Conservation (phyloP, 2,113 vertebrate genomes). For the Gopherus flavomarginatus region DNA sequence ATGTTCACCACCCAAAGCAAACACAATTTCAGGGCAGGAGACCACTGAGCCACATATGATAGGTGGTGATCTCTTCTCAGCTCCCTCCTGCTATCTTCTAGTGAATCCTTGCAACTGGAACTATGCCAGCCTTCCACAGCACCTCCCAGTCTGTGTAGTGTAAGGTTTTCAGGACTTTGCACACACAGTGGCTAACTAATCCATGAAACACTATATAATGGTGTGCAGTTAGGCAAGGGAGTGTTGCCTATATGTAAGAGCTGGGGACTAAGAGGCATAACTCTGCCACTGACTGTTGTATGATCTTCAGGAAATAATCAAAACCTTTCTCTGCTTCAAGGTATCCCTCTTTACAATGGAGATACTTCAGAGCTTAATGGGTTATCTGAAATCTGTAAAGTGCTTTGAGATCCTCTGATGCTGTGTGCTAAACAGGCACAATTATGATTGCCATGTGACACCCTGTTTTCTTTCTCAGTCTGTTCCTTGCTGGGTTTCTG, state of each 20-base stretch:
- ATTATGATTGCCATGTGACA: not conserved
- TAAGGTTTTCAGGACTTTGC: not conserved
- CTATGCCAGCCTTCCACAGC: not conserved
- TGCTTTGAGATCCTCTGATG: not conserved
- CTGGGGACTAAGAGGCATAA: not conserved
- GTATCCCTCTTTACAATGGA: not conserved
- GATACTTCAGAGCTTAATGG: not conserved
- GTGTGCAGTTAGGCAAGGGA: not conserved
- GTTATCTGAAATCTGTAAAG: not conserved
- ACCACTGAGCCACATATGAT: accelerated
- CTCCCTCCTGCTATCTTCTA: conserved; percentile 71
- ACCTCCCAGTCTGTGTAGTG: not conserved
- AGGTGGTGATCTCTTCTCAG: not conserved
- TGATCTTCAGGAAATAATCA: not conserved
- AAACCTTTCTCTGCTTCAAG: not conserved
- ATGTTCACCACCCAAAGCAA: accelerated
- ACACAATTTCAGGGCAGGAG: not conserved
- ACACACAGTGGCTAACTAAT: not conserved
- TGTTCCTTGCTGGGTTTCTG: not conserved
- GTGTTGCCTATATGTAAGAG: not conserved
- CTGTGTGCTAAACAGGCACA: not conserved
- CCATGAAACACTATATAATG: not conserved
- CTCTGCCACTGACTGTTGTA: not conserved
- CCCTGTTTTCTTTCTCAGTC: not conserved
- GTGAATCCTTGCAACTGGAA: conserved; percentile 39